A percentile compares a stretch with the other conserved stretches of the same genome.
Conservation (phyloP, 53 echinoderm and acorn worm genomes). For the Paracentrotus lividus region DNA sequence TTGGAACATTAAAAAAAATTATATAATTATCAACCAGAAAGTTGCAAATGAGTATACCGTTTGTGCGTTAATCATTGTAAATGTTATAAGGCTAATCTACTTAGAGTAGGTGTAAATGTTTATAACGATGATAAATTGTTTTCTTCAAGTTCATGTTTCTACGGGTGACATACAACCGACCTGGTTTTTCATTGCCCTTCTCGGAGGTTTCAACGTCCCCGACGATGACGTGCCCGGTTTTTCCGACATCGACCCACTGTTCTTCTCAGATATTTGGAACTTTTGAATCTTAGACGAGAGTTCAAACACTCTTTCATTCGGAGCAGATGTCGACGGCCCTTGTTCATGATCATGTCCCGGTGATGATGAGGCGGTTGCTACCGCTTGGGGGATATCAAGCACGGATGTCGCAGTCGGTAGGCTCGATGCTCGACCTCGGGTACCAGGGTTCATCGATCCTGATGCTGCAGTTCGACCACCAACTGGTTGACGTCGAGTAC, state of each 20-base stretch:
- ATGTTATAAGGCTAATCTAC: background rate
- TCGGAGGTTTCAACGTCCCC: background rate
- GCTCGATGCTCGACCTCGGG: conserved; percentile 54
- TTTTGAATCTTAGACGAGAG: conserved; percentile 34
- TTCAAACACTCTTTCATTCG: background rate
- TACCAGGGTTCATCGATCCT: background rate
- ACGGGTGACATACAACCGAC: background rate
- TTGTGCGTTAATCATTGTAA: too few species aligned
- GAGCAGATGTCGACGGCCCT: conserved; percentile 34
- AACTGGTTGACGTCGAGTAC: background rate
- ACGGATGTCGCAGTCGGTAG: conserved; percentile 42
- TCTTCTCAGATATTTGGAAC: conserved; percentile 35
- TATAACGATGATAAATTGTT: background rate
- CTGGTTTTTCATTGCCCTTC: conserved; percentile 36
- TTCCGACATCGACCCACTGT: background rate
- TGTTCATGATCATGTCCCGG: background rate
- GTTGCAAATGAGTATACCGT: too few species aligned
- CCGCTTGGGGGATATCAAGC: conserved; percentile 55
- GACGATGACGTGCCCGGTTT: background rate
- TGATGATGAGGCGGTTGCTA: background rate
- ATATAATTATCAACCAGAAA: too few species aligned
- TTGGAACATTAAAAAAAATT: too few species aligned
- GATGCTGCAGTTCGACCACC: conserved; percentile 3
- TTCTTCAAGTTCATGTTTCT: background rate
- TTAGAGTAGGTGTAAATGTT: background rate